Base-by-base conservation (phyloP, 2,888 invertebrate species). In the Herminia tarsipennalis region DNA sequence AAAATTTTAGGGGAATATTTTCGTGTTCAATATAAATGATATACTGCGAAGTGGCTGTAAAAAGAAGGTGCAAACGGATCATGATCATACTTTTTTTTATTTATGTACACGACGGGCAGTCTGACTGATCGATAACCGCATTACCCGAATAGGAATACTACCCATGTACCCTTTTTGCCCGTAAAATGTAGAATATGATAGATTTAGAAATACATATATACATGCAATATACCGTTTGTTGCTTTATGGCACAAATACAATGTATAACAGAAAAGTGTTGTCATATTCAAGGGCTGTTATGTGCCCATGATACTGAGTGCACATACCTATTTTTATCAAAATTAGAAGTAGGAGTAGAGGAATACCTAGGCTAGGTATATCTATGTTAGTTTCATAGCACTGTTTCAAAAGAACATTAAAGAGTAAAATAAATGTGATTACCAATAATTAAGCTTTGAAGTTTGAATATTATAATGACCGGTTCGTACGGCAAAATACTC, bases 21-120 rank as follows among this genome's bases (percentile, higher is more conserved):
- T 63, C 66, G 59, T 70, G 60, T 66, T 69, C 66, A 60, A 65
- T 73, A 73, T 66, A 48, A 63, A 65, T 74, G 60, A 66, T 72
- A 66, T 67, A 66, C 62, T 65, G 65, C 57, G 61, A 78, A 76
- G 61, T 66, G 66, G 56, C 55, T 51, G 66, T 76, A 75, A 77
- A 70, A 73, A 56, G 40, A 59, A 72, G 66, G 70, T 73, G 70
- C 58, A 65, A 73, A 73, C 52, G 58, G 58, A 56, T 62, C 61
- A 56, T 57, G 56, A 65, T 66, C 47, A 53, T 58, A 65, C 41
- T 56, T 60, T 53, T n/a, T 52, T 60, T 59, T 64, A 62, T 66
- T 61, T 61, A 57, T 44, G 38, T 43, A 56, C 36, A 56, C 28
- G 51, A 52, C 47, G 55, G 43, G 36, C 46, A 56, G 47, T 53